phyloP scores from a whole-genome alignment of 2,113 vertebrate genomes.

The Epinephelus fuscoguttatus region DNA sequence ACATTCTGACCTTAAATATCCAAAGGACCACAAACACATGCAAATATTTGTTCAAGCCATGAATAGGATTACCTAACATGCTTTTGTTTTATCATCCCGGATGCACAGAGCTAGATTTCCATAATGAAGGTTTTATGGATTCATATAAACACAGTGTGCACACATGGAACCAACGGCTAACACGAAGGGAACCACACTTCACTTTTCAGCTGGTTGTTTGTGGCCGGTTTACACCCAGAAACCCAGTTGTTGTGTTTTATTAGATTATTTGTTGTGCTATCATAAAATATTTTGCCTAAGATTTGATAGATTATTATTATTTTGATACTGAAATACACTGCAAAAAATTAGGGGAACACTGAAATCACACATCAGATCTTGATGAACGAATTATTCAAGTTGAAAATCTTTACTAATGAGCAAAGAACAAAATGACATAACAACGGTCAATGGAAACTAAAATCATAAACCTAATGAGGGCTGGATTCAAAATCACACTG shows the following conservation, averaged over 20 bases:
- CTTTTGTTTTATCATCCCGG: background rate
- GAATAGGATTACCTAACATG: background rate
- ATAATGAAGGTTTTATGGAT: background rate
- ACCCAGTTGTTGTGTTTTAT: background rate
- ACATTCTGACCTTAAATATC: background rate
- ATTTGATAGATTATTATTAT: too few relatives aligned
- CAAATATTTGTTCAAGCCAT: conserved; percentile 5
- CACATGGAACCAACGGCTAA: background rate
- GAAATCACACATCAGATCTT: too few relatives aligned
- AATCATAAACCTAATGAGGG: too few relatives aligned
- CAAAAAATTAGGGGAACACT: too few relatives aligned
- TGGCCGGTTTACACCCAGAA: background rate
- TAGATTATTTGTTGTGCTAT: background rate
- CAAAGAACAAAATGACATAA: too few relatives aligned
- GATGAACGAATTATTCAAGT: too few relatives aligned
- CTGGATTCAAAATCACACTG: too few relatives aligned
- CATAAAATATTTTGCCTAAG: too few relatives aligned
- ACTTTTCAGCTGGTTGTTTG: background rate
- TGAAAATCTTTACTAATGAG: too few relatives aligned
- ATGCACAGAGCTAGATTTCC: background rate
- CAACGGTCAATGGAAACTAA: too few relatives aligned
- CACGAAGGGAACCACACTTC: too few relatives aligned
- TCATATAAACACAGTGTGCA: background rate
- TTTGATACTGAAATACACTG: too few relatives aligned
- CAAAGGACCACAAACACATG: background rate